phyloP scores from a whole-genome alignment of 2,113 vertebrate species.

The Eudyptes chrysolophus region DNA sequence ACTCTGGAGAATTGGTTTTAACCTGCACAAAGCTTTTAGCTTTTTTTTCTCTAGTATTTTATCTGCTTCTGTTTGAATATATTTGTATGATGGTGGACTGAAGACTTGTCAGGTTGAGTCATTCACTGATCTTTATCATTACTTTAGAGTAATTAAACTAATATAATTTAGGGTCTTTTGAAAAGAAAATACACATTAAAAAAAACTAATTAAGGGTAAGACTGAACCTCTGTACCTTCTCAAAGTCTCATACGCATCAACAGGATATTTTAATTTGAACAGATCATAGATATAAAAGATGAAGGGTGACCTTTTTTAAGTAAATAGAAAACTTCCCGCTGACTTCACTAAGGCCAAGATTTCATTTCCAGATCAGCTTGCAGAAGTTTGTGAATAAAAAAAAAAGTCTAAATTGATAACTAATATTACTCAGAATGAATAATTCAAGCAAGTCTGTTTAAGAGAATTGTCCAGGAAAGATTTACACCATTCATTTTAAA shows the following conservation, averaged over 20 bases:
- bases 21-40: not conserved
- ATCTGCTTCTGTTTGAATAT: not conserved
- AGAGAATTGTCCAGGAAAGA: conserved; percentile 4
- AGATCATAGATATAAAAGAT: not conserved
- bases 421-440: conserved; percentile 40
- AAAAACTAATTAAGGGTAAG: not conserved
- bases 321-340: not conserved
- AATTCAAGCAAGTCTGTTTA: not conserved
- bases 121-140: not conserved
- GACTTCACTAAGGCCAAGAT: not conserved
- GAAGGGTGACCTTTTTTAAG: not conserved
- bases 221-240: not conserved
- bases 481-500: conserved; percentile 22
- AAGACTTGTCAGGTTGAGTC: not conserved
- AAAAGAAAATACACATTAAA: not conserved
- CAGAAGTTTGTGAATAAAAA: not conserved
- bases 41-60: not conserved
- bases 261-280: not conserved
- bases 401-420: not conserved
- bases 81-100: not conserved
- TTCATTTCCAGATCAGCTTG: not conserved
- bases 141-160: not conserved
- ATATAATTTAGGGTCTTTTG: not conserved
- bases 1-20: not conserved
- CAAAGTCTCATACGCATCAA: not conserved